phyloP scores from a whole-genome alignment of 2,113 vertebrate species.

The Ophiodon elongatus region DNA sequence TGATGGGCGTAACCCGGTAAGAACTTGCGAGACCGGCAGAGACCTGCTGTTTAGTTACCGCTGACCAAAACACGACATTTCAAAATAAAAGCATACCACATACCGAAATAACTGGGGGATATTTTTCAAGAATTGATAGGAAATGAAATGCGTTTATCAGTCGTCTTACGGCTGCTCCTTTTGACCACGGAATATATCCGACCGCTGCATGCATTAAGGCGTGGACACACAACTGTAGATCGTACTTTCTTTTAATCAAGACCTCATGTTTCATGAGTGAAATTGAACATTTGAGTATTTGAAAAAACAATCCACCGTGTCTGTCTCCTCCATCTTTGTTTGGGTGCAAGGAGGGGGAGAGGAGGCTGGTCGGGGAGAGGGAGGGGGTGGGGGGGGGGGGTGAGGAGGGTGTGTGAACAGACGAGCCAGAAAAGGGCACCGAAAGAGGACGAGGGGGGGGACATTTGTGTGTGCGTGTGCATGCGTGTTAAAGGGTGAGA shows the following conservation, averaged over 20 bases:
- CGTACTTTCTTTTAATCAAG: neutral
- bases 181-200: neutral
- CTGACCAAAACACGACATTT: too few species aligned
- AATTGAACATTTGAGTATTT: neutral
- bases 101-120: too few species aligned
- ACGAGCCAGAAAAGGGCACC: conserved; percentile 12
- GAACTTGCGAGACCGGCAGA: too few species aligned
- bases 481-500: conserved; percentile 54
- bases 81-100: too few species aligned
- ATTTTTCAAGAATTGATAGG: neutral
- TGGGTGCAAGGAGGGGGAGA: conserved; percentile 52
- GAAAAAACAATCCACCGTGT: neutral
- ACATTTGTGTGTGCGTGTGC: conserved; percentile 13
- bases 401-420: conserved; percentile 45
- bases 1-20: too few species aligned
- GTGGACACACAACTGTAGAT: too few species aligned
- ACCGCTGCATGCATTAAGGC: neutral
- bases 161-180: neutral
- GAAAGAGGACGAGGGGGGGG: conserved; percentile 3
- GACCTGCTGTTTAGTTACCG: too few species aligned
- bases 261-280: neutral
- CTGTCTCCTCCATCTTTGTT: conserved; percentile 65
- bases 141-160: neutral
- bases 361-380: conserved; percentile 9
- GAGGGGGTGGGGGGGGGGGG: too few species aligned